Base-by-base conservation (phyloP, 2,888 invertebrate species). In the Hybos culiciformis region DNA sequence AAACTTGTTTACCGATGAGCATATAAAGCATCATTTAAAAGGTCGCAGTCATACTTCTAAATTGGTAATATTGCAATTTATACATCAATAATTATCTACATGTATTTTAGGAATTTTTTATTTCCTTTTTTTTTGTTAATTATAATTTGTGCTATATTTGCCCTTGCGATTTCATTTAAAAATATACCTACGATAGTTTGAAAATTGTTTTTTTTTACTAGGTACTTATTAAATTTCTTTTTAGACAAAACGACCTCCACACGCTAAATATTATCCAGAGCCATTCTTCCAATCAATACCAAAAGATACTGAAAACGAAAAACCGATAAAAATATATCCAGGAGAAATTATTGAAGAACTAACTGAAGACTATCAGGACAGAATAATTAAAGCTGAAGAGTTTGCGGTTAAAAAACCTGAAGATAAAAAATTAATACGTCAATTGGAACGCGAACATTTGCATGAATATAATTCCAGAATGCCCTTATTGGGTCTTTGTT, bases 301-400 rank as follows among this genome's bases (percentile, higher is more conserved):
- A 4, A 41, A 41, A 8, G 29, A 41, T 29, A 19, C 15, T 4
- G 37, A 31, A 12, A 19, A 39, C 6, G 33, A 37, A 9, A 45
- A 41, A 11, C 45, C 46, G 3, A 46, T 48, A n/a, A 37, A 36
- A 36, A 48, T 48, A n/a, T 45, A 33, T 31, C 45, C 48, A 14
- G 48, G 48, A 1, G 48, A 48, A 48, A 18, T 44, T 3, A 46
- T 48, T 8, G 34, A 43, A 21, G 48, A 48, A 18, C 37, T n/a
- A n/a, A 41, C 39, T 14, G 43, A 43, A 1, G 41, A 48, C 12
- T 18, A 37, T 3, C n/a, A 41, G 5, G 43, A 46, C 24, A 43
- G 42, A 4, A n/a, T 45, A 15, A 39, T 48, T 3, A 43, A 39
- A 26, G 11, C 20, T 5, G 41, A 43, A 15, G 43, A 39, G 11